Base-by-base conservation (phyloP, 2,797 vertebrate species). In the Novumbra hubbsi region DNA sequence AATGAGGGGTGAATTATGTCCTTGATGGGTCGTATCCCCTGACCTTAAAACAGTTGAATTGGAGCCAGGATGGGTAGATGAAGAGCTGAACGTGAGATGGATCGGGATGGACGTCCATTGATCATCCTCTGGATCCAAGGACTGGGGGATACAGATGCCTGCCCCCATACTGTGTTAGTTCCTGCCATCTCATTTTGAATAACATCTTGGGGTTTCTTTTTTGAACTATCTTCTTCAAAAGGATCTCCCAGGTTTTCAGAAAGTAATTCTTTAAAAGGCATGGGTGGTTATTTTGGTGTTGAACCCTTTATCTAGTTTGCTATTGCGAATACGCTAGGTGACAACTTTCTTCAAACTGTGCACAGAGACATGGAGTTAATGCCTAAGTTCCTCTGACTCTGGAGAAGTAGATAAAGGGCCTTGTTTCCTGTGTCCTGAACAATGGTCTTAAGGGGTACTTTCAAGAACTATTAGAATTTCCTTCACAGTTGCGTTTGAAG, bases 131-230 rank as follows among this genome's bases (percentile, higher is more conserved):
- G 78, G 72, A 1, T n/a, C 74, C 27, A 32, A 27, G 77, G 81
- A 71, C 73, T 68, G 75, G 21, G 68, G 76, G 83, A 85, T 86
- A 67, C 81, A 82, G 80, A 78, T 77, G 80, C 79, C 78, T 75
- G 70, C 75, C 64, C 32, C 63, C 70, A 78, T 79, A 78, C 72
- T 76, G 79, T 75, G 41, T 28, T 6, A 71, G 67, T 28, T n/a
- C 27, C 21, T 30, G 68, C 73, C 65, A 57, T 32, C 49, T 38
- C 41, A 27, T 67, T 27, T 24, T 41, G 34, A 38, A 38, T 38
- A 38, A 6, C 34, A 38, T 38, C 8, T 38, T 38, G 34, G 34
- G 34, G 1, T 38, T 38, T 38, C 5, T 5, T n/a, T 52, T n/a
- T 52, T 38, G 34, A 38, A 7, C 34, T 38, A 38, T 38, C 8